Percentiles rank a stretch among this genome's conserved stretches.
These are phyloP conservation scores for Malthinus seriepunctatus DNA, from an alignment of 2,888 invertebrate genomes.

Conservation along the genomic window DNA sequence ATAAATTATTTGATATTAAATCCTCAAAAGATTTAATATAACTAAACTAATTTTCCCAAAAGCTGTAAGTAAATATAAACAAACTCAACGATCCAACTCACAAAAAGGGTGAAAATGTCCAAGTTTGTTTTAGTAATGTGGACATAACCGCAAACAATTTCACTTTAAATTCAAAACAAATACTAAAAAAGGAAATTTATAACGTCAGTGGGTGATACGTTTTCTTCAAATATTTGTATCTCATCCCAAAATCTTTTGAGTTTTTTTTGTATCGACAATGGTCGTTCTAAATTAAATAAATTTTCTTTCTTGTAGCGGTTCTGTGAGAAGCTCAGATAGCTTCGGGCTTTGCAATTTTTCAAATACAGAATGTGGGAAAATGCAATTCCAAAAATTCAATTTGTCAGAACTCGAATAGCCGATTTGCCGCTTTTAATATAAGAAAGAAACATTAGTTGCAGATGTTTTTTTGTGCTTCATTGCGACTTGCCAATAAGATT, in stretches of 20 bases:
- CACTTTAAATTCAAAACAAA: slow-evolving; percentile 33
- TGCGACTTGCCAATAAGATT: slow-evolving; percentile 10
- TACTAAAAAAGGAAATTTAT: slow-evolving; percentile 29
- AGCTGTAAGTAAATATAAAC: slow-evolving; percentile 13
- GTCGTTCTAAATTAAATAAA: slow-evolving; percentile 32
- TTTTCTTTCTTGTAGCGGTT: slow-evolving; percentile 36
- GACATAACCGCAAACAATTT: slow-evolving; percentile 26
- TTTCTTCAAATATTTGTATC: slow-evolving; percentile 41
- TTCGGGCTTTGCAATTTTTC: slow-evolving; percentile 43
- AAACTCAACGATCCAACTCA: background rate
- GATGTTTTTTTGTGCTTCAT: slow-evolving; percentile 26
- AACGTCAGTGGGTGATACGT: slow-evolving; percentile 29
- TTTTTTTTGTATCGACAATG: slow-evolving; percentile 24
- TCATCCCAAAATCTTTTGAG: slow-evolving; percentile 39
- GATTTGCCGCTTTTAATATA: slow-evolving; percentile 31
- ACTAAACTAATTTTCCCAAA: slow-evolving; percentile 8
- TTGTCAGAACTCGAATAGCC: slow-evolving; percentile 35
- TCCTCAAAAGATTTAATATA: background rate
- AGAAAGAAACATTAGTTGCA: slow-evolving; percentile 29
- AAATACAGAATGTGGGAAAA: slow-evolving; percentile 41
- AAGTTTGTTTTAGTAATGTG: slow-evolving; percentile 15
- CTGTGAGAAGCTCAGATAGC: slow-evolving; percentile 36
- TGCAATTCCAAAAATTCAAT: slow-evolving; percentile 43
- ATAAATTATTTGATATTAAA: no score
- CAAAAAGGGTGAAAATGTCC: slow-evolving; percentile 12